Evolutionary conservation across 2,797 vertebrate species (phyloP).

Genomic region (Mormyrus proboscirostris): DNA sequence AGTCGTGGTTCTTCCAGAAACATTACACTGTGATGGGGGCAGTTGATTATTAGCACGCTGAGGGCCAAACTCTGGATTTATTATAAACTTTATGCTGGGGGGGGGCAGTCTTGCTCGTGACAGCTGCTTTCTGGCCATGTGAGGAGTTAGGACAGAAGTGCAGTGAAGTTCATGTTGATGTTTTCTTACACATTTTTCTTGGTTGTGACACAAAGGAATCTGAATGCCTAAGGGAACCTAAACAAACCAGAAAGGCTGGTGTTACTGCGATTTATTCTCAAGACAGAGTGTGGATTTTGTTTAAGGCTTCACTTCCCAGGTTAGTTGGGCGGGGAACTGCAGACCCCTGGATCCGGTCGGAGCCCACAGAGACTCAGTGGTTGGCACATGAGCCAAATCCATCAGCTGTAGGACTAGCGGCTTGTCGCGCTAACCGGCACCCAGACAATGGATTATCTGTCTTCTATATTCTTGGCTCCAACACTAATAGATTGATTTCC

Average conservation of each 20-base stretch:
- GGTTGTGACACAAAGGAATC: background rate
- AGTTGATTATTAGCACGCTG: background rate
- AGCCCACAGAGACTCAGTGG: background rate
- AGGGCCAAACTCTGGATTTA: background rate
- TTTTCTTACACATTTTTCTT: background rate
- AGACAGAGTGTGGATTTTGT: background rate
- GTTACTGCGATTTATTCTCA: background rate
- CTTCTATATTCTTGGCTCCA: background rate
- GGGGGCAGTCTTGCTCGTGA: background rate
- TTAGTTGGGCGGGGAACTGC: background rate
- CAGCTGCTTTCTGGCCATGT: background rate
- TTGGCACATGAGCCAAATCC: background rate
- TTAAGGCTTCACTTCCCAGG: background rate
- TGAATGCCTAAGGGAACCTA: background rate
- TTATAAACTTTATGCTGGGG: background rate
- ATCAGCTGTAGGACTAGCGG: background rate
- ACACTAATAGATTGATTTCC: background rate
- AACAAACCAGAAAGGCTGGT: background rate
- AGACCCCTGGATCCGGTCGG: background rate
- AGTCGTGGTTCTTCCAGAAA: background rate
- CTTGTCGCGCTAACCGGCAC: accelerated
- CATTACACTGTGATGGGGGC: background rate
- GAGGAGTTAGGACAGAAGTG: background rate
- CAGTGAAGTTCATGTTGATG: background rate
- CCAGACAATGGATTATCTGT: background rate